Evolutionary conservation across 2,113 vertebrate genomes (phyloP).

Genomic region (Terrapene triunguis): DNA sequence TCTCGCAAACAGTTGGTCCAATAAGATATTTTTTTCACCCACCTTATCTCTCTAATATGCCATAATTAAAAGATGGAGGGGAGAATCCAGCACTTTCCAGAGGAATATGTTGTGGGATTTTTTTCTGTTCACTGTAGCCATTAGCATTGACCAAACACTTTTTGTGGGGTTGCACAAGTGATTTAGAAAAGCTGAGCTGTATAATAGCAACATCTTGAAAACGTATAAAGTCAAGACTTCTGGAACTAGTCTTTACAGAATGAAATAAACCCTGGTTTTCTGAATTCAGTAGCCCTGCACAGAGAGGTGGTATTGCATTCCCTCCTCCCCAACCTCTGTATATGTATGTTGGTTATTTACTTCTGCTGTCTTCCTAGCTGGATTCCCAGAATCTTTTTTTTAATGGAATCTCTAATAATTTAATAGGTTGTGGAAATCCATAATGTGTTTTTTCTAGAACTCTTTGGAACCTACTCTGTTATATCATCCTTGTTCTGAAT

Average conservation of each 20-base stretch:
- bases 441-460: not conserved
- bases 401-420: not conserved
- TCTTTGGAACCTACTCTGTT: not conserved
- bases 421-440: not conserved
- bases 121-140: not conserved
- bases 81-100: not conserved
- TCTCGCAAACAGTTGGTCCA: too few relatives aligned
- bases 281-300: not conserved
- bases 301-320: not conserved
- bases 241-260: not conserved
- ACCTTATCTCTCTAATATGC: not conserved
- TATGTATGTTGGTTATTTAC: not conserved
- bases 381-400: not conserved
- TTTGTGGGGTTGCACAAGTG: too few relatives aligned
- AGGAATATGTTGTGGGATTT: not conserved
- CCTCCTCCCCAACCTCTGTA: not conserved
- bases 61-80: not conserved
- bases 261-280: not conserved
- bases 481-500: not conserved
- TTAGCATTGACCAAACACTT: too few relatives aligned
- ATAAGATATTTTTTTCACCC: too few relatives aligned
- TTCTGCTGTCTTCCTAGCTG: not conserved
- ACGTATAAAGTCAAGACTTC: fast-evolving
- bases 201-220: not conserved
- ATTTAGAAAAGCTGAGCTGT: not conserved